Base-by-base conservation (phyloP, 1,140 invertebrate species). In the Lordiphosa mommai region DNA sequence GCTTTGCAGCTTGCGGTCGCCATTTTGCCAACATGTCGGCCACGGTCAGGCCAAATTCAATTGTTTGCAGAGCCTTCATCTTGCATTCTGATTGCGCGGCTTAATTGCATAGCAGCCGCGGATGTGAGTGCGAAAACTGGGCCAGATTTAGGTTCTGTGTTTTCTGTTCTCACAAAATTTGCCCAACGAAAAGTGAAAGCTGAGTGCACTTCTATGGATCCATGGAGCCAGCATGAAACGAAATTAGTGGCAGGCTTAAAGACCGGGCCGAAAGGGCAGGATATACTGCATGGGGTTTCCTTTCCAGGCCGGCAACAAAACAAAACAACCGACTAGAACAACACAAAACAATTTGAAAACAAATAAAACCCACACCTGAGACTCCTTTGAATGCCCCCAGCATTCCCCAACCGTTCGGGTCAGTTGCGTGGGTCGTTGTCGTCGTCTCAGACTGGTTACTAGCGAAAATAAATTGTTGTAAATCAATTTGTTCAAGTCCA, bases 21-120 rank as follows among this genome's bases (percentile, higher is more conserved):
- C 76, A 82, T 82, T 82, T 82, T 67, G 66, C 64, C 57, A 76
- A 80, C 46, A 71, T 70, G 56, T 60, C 56, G 70, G 56, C 43
- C 56, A 48, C 43, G 12, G 36, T 14, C 29, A 43, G 37, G 29
- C 23, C 38, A 38, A 66, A 67, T 67, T 67, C 64, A 68, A 76
- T 82, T 80, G 77, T 80, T 76, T 71, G 71, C 56, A 36, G 23
- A 70, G 76, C 77, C 76, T 84, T 76, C 77, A 82, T 82, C 77
- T 82, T 82, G 76, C 77, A 82, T 82, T 82, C 77, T 82, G 76
- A 82, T 82, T 82, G 76, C 77, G 77, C 37, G 77, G 77, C 77
- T 84, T 84, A 82, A 82, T 82, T 82, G 76, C 76, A 76, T 38
- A 61, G 57, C 55, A 43, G 64, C 37, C 50, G 17, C 23, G 38